Conservation (phyloP, 2,888 invertebrate genomes). For the Masnerella sp. region DNA sequence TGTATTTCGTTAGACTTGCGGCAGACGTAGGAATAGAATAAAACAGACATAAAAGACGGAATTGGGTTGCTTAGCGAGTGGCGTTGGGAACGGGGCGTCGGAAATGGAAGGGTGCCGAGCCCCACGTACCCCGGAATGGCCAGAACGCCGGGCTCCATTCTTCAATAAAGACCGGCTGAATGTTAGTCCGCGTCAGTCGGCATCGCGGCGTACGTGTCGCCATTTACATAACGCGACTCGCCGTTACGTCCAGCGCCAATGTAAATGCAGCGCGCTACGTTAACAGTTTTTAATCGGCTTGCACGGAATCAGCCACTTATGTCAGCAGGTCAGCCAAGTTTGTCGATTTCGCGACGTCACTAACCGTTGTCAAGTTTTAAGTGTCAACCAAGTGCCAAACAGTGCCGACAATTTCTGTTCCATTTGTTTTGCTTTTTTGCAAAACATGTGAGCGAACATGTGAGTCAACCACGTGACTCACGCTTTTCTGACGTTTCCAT, state of each 20-base stretch:
- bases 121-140: constrained; percentile 55
- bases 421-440: too few species aligned
- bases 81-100: too few species aligned
- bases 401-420: background rate
- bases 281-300: constrained; percentile 44
- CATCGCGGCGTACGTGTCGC: constrained; percentile 23
- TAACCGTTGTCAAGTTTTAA: too few species aligned
- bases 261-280: constrained; percentile 26
- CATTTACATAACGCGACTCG: constrained; percentile 45
- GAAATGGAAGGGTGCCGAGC: constrained; percentile 51
- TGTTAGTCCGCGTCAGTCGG: constrained; percentile 47
- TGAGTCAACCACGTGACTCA: constrained; percentile 25
- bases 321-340: background rate
- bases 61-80: too few species aligned
- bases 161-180: constrained; percentile 45
- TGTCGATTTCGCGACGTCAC: background rate
- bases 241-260: constrained; percentile 12
- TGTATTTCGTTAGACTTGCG: too few species aligned
- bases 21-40: too few species aligned
- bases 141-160: constrained; percentile 41
- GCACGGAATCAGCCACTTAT: background rate
- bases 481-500: constrained; percentile 13
- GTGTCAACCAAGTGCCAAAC: background rate
- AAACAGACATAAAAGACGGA: too few species aligned
- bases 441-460: constrained; percentile 7